Evolutionary conservation across 2,888 invertebrate species (phyloP).

Genomic region (Standfussiana lucernea): DNA sequence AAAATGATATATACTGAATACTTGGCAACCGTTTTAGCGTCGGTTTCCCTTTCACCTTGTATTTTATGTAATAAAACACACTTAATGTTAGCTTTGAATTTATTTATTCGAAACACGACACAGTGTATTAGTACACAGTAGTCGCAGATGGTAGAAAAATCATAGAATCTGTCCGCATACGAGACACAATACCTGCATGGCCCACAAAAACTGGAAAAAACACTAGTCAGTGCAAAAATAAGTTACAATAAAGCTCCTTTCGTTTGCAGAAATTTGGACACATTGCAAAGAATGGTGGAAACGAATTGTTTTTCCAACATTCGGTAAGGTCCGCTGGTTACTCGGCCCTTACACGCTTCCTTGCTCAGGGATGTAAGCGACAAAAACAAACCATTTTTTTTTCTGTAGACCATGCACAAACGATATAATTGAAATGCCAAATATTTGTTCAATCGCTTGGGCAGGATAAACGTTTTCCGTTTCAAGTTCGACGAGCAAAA

Average conservation of each 20-base stretch:
- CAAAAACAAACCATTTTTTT: constrained; percentile 27
- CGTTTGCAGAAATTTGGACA: constrained; percentile 21
- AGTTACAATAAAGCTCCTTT: constrained; percentile 3
- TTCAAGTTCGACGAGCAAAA: not conserved
- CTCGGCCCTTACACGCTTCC: constrained; percentile 44
- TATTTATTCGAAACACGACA: not conserved
- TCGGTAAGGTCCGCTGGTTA: constrained; percentile 17
- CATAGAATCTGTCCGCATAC: not conserved
- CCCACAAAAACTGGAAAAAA: not conserved
- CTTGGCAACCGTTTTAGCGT: no score
- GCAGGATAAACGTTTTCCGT: not conserved
- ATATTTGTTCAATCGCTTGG: constrained; percentile 11
- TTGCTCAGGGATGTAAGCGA: constrained; percentile 13
- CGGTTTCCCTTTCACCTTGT: no score
- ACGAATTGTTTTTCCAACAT: constrained; percentile 40
- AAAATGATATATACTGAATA: no score
- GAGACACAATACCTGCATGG: not conserved
- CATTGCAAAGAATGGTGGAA: not conserved
- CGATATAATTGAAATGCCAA: constrained; percentile 16
- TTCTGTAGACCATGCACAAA: constrained; percentile 37
- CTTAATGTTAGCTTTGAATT: not conserved
- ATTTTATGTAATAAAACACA: no score
- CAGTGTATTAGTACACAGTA: not conserved
- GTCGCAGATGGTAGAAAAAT: not conserved
- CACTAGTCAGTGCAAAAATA: not conserved